Evolutionary conservation across 2,113 vertebrate species (phyloP), one percentile per base, ranked within the genome.

Genomic region (Apodemus sylvaticus): DNA sequence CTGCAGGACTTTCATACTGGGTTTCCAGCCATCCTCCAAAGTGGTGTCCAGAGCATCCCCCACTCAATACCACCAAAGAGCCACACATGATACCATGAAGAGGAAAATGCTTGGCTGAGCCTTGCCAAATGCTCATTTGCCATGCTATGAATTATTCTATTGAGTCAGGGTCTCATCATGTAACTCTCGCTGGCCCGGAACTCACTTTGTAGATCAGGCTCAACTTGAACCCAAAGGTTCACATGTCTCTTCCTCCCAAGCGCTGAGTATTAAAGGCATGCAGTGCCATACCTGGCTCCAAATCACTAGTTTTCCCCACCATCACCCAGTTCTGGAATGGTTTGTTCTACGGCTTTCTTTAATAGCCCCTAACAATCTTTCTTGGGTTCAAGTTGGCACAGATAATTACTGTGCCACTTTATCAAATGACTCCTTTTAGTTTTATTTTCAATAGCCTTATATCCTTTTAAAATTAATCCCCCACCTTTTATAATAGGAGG

Each of bases 91-190:
- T 71, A 42, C 58, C 82, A 39, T 24, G 34, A 42, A 70, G 68
- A 86, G 22, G 78, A 60, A 89, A 86, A 68, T 78, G 62, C 39
- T 89, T 39, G 76, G 42, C 70, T 68, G 36, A 64, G 48, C 34
- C 34, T 89, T 94, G 73, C 83, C 78, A 36, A 95, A 79, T 96
- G 91, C 19, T 64, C 79, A 93, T 39, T 22, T 48, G 91, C 70
- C 66, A 81, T 58, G 14, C 64, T 22, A 79, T 89, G 51, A 86
- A n/a, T 82, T 82, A 58, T 14, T 48, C 48, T 42, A 76, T 78
- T 55, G 53, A 55, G 55, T 42, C 22, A 39, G 22, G 36, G 55
- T 60, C 55, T 60, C 53, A 29, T 29, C 74, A 82, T 24, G 53
- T 29, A 82, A 53, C 48, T 53, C 16, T 78, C 34, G 48, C 3